Evolutionary conservation across 2,797 vertebrate species (phyloP), one percentile per base, ranked within the genome.

Genomic region (Sorex maritimensis): DNA sequence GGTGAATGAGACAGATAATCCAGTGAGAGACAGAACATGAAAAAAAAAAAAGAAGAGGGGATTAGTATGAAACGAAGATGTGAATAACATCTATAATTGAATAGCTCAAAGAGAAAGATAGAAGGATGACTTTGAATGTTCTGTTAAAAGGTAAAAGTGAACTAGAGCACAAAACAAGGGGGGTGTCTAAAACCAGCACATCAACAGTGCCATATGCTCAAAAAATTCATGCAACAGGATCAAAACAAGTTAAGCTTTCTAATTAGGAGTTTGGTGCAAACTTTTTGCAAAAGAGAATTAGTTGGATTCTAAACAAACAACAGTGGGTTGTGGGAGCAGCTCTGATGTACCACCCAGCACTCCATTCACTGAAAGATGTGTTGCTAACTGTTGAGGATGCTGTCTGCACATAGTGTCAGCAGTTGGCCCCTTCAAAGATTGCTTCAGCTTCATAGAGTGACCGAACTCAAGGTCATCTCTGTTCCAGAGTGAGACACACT

Each of bases 291-390:
- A 55, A 78, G 30, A 11, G 28, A 88, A 38, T 61, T 75, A 11
- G n/a, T 68, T 63, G 75, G 38, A 52, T 78, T 82, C 49, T 55
- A 67, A 68, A 82, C 85, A 85, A 52, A n/a, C 82, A 86, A 83
- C 3, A 8, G 9, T 58, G 41, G 67, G 9, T 44, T 87, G 23
- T 80, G 63, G 58, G 74, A 72, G 26, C 46, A n/a, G 41, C 38
- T 68, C 14, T 73, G n/a, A 73, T 46, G 58, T 0, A 26, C 26
- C 24, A 69, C 13, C 5, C 15, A 55, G 67, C 28, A 24, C 21
- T 71, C 44, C 30, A 68, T 75, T 80, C 41, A 49, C 6, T 71
- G 41, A 71, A 67, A 78, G 14, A 15, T 34, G 13, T 67, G 44
- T 44, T 80, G 21, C 21, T 68, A 12, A 2, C 21, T 74, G 26